phyloP scores from a whole-genome alignment of 2,888 invertebrate species.

The Drosophila setosimentum region DNA sequence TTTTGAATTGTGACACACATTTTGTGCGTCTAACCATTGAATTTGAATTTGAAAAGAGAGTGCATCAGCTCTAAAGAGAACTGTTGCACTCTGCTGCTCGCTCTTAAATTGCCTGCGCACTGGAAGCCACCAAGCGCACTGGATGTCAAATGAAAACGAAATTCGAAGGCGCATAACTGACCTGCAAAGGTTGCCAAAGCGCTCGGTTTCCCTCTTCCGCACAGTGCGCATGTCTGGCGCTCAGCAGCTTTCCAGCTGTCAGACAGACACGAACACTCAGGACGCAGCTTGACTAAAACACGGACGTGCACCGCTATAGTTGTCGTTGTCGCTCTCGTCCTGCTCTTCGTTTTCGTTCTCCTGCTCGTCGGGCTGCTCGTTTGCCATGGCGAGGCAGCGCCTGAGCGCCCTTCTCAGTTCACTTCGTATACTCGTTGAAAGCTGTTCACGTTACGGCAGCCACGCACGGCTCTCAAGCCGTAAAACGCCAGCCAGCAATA shows the following conservation, averaged over 20 bases:
- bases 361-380: constrained; percentile 29
- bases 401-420: constrained; percentile 74
- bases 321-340: constrained; percentile 18
- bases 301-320: constrained; percentile 29
- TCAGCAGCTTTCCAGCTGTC: constrained; percentile 67
- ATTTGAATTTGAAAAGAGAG: constrained; percentile 11
- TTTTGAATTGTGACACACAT: constrained; percentile 60
- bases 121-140: constrained; percentile 31
- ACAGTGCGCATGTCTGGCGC: constrained; percentile 52
- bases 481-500: constrained; percentile 1
- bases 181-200: constrained; percentile 61
- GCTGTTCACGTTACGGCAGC: constrained; percentile 74
- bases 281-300: constrained; percentile 6
- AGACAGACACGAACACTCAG: constrained; percentile 45
- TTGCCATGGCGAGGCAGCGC: constrained; percentile 24
- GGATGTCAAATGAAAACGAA: constrained; percentile 60
- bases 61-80: constrained; percentile 33
- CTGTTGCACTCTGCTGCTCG: constrained; percentile 10
- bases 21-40: constrained; percentile 18
- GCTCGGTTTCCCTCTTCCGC: not conserved
- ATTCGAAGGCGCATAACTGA: constrained; percentile 47
- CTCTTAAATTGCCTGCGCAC: constrained; percentile 41
- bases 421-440: constrained; percentile 82
- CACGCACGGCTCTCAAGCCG: constrained; percentile 22
- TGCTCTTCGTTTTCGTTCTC: constrained; percentile 18